Percentiles rank a stretch among this genome's conserved stretches.
phyloP scores from a whole-genome alignment of 30 jellyfish, hydroid and myxozoan species.

The Rhopilema esculentum region DNA sequence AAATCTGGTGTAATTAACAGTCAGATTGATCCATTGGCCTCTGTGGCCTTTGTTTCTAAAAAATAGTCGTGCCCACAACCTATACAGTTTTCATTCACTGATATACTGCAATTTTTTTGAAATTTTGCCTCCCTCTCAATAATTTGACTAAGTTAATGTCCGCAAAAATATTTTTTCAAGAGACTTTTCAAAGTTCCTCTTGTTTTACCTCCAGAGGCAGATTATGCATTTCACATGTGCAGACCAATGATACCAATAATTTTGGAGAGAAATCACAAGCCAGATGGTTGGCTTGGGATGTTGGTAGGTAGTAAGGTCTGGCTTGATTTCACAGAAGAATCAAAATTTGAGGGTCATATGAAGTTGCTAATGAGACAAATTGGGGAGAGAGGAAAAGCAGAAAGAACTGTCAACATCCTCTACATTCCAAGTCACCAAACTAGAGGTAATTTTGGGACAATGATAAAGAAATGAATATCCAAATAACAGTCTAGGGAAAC shows the following conservation, averaged over 20 bases:
- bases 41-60: too few species aligned
- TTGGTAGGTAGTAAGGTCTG: conserved; percentile 63
- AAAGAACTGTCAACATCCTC: conserved; percentile 20
- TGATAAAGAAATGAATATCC: too few species aligned
- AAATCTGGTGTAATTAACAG: too few species aligned
- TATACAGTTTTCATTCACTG: too few species aligned
- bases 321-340: conserved; percentile 64
- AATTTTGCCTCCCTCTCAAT: too few species aligned
- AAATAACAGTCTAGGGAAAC: too few species aligned
- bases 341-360: conserved; percentile 70
- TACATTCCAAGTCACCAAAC: conserved; percentile 11
- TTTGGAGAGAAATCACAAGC: conserved; percentile 68
- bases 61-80: too few species aligned
- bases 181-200: not conserved
- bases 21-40: too few species aligned
- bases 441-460: not conserved
- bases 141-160: too few species aligned
- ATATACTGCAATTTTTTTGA: too few species aligned
- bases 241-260: conserved; percentile 82
- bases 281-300: conserved; percentile 94
- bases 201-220: conserved; percentile 58
- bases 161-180: too few species aligned
- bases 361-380: conserved; percentile 54
- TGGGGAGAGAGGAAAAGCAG: conserved; percentile 67
- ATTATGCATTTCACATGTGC: conserved; percentile 80